These are phyloP conservation scores for Halocaridina rubra DNA, from an alignment of 2,888 invertebrate genomes.

Conservation along the genomic window DNA sequence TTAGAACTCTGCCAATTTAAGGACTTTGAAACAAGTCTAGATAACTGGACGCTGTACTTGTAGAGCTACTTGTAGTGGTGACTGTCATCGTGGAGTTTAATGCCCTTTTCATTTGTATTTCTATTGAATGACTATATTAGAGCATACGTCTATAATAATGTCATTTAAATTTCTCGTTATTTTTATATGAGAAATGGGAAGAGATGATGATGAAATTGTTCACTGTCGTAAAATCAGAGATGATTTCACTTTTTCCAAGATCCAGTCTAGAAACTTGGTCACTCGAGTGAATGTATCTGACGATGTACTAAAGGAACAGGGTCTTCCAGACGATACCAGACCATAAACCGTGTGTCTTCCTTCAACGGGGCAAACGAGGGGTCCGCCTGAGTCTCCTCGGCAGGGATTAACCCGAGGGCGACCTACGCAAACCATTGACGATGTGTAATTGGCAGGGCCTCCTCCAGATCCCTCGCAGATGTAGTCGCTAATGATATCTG, in stretches of 20 bases:
- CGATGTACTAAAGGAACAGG: slow-evolving; percentile 78
- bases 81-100: not conserved
- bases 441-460: slow-evolving; percentile 72
- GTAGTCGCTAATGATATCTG: slow-evolving; percentile 75
- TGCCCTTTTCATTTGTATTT: not conserved
- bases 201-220: no score
- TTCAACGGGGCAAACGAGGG: slow-evolving; percentile 77
- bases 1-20: no score
- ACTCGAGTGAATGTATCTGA: slow-evolving; percentile 81
- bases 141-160: not conserved
- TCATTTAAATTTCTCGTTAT: not conserved
- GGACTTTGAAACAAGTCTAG: not conserved
- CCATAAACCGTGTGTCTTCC: slow-evolving; percentile 68
- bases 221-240: not conserved
- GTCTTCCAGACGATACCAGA: slow-evolving; percentile 82
- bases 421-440: slow-evolving; percentile 82
- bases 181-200: no score
- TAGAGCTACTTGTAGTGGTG: not conserved
- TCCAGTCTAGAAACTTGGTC: slow-evolving; percentile 76
- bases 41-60: not conserved
- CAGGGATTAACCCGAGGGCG: slow-evolving; percentile 81
- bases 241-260: slow-evolving; percentile 1
- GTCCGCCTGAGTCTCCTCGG: slow-evolving; percentile 87
- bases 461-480: slow-evolving; percentile 77
- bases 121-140: not conserved